These are phyloP conservation scores for Psophia crepitans DNA, from an alignment of 2,113 vertebrate genomes.

Conservation along the genomic window DNA sequence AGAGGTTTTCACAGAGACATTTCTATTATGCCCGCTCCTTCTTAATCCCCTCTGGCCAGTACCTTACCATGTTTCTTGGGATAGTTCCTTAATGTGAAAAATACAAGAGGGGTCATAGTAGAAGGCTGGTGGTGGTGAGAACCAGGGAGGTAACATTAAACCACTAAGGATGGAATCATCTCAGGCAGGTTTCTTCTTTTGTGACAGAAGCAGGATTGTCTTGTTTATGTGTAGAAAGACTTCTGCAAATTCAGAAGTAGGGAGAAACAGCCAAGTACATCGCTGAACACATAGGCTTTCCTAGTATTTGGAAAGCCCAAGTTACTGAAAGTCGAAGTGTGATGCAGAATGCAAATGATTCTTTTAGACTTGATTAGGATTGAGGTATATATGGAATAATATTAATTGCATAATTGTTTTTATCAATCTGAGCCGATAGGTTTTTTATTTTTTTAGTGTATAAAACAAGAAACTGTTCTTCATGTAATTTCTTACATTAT, in stretches of 20 bases:
- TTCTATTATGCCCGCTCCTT: not conserved
- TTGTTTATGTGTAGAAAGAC: not conserved
- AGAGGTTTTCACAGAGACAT: not conserved
- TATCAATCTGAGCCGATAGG: not conserved
- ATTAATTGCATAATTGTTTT: not conserved
- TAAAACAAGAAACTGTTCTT: not conserved
- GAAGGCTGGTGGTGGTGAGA: not conserved
- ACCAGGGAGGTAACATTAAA: not conserved
- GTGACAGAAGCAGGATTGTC: not conserved
- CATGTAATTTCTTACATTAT: not conserved
- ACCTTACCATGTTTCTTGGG: not conserved
- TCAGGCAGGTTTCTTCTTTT: not conserved
- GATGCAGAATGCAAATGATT: not conserved
- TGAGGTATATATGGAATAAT: not conserved
- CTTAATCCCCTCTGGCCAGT: not conserved
- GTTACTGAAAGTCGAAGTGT: not conserved
- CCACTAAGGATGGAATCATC: not conserved
- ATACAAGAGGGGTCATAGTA: not conserved
- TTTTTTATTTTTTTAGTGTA: not conserved
- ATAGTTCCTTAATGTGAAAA: not conserved
- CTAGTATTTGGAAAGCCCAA: not conserved
- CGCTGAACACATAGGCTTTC: not conserved
- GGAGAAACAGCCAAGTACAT: not conserved
- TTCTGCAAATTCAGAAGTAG: not conserved
- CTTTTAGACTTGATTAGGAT: not conserved